Conservation (phyloP, 2,888 invertebrate species). For the Hoplodrina ambigua region DNA sequence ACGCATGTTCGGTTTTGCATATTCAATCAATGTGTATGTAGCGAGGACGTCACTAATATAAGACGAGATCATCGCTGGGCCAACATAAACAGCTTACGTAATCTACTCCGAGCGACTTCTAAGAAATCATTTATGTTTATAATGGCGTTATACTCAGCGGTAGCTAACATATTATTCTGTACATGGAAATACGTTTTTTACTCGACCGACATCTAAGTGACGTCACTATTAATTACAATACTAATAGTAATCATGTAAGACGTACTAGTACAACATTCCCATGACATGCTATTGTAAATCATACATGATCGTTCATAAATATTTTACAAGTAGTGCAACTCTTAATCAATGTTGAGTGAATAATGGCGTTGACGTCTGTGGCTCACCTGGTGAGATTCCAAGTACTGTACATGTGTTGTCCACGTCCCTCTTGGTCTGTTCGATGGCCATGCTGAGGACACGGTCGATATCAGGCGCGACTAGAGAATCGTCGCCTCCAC, state of each 20-base stretch:
- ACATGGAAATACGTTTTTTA: constrained; percentile 79
- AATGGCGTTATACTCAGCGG: constrained; percentile 75
- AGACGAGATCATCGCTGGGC: constrained; percentile 70
- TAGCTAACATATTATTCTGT: constrained; percentile 73
- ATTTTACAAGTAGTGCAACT: constrained; percentile 56
- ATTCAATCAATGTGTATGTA: constrained; percentile 55
- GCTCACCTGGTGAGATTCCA: constrained; percentile 96
- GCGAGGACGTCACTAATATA: constrained; percentile 62
- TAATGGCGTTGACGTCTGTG: constrained; percentile 61
- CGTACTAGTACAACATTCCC: constrained; percentile 69
- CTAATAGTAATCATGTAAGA: constrained; percentile 67
- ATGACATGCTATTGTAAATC: constrained; percentile 67
- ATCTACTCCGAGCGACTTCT: constrained; percentile 79
- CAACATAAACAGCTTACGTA: constrained; percentile 81
- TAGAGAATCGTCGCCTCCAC: constrained; percentile 90
- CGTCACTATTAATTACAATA: constrained; percentile 78
- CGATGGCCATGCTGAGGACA: constrained; percentile 95
- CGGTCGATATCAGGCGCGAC: constrained; percentile 95
- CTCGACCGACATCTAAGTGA: constrained; percentile 71
- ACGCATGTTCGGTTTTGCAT: constrained; percentile 48
- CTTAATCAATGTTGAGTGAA: constrained; percentile 54
- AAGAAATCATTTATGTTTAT: constrained; percentile 81
- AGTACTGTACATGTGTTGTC: constrained; percentile 95
- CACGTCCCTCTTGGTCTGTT: constrained; percentile 96
- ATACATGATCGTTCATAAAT: constrained; percentile 60